Evolutionary conservation across 2,888 invertebrate species (phyloP), one percentile per base, ranked within the genome.

Genomic region (Hypercompe scribonia): DNA sequence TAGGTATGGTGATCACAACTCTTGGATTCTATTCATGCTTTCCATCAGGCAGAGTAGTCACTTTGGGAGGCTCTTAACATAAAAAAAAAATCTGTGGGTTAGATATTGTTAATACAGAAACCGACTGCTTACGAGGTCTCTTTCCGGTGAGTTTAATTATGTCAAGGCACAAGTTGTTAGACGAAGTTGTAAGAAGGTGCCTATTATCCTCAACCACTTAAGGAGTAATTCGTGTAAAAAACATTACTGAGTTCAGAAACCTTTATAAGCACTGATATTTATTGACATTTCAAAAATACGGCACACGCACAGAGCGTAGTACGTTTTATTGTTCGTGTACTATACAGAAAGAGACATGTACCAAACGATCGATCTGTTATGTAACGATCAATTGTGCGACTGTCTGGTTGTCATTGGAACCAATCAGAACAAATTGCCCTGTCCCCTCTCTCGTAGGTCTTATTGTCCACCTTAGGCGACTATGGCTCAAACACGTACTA

Each of bases 361-460:
- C 15, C 5, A 61, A 61, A 61, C 15, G 7, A 31, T 28, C 15
- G 0, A 13, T 10, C 15, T 31, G 31, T 58, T 46, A 65, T 50
- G 28, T 64, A n/a, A 42, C 42, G 15, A 54, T 54, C 50, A 54
- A 54, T 36, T 66, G 10, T 33, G 0, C 5, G 24, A 7, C 2
- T 66, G 11, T 15, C 24, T 31, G 46, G 33, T 13, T 46, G 31
- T 46, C 46, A 24, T 33, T 46, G 66, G 46, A 66, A 66, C 66
- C 46, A 46, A 66, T 66, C 66, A 24, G 31, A 33, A 66, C 46
- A 66, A 66, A 66, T 66, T 31, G 24, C 31, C 46, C 21, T 33
- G 66, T 13, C 46, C 46, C 2, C 24, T 33, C 66, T 33, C 66
- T 31, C 46, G 11, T 5, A 4, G 33, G 28, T 31, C 28, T 54